phyloP scores from a whole-genome alignment of 1,140 invertebrate species.

The Bombus fervidus region DNA sequence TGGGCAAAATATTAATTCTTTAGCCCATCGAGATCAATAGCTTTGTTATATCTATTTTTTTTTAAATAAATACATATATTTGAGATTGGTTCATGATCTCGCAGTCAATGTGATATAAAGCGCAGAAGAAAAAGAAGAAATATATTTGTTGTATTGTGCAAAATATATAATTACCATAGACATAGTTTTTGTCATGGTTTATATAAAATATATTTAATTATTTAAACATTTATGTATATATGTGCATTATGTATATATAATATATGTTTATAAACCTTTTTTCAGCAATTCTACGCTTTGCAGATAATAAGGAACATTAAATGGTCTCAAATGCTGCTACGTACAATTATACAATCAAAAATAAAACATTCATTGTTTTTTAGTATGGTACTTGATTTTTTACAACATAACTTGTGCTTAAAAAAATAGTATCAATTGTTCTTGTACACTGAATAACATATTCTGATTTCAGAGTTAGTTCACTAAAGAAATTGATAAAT shows the following conservation, averaged over 20 bases:
- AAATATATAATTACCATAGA: constrained; percentile 11
- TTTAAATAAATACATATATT: not conserved
- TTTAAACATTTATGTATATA: constrained; percentile 34
- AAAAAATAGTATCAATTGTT: no score
- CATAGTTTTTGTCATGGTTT: not conserved
- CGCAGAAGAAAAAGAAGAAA: not conserved
- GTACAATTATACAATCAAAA: not conserved
- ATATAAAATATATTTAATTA: constrained; percentile 1
- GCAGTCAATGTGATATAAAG: no score
- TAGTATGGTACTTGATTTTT: constrained; percentile 6
- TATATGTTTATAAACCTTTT: not conserved
- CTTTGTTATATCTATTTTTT: constrained; percentile 14
- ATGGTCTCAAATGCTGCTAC: not conserved
- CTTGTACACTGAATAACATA: not conserved
- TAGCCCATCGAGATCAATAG: constrained; percentile 41
- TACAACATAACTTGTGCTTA: no score
- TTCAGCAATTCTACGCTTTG: not conserved
- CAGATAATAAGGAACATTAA: not conserved
- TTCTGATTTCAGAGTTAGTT: not conserved
- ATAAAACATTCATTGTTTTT: not conserved
- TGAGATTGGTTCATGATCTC: no score
- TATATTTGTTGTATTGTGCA: not conserved
- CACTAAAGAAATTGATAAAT: not conserved
- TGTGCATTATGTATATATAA: not conserved
- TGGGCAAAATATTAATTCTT: constrained; percentile 15